phyloP scores from a whole-genome alignment of 2,797 vertebrate genomes.

The Diplodus puntazzo region DNA sequence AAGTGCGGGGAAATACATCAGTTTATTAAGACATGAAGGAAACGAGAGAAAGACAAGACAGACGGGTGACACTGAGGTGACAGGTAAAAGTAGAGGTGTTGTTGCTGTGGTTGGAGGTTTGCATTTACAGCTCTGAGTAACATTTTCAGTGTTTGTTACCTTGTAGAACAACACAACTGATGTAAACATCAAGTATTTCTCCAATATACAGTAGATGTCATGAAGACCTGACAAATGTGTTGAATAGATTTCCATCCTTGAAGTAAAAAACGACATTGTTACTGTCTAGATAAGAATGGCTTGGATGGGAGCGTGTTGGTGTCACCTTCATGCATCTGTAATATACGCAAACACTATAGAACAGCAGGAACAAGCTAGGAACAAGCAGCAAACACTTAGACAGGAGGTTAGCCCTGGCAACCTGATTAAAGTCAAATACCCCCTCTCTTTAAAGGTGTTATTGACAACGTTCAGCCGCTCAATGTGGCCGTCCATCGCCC shows the following conservation, averaged over 20 bases:
- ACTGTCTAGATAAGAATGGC: neutral
- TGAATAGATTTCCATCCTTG: neutral
- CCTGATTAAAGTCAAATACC: neutral
- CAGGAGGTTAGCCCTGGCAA: neutral
- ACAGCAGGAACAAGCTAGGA: neutral
- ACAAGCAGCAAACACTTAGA: neutral
- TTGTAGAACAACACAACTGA: constrained; percentile 14
- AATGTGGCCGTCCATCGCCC: too few species aligned
- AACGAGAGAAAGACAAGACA: constrained; percentile 21
- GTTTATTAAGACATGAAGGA: constrained; percentile 42
- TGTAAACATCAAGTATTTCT: neutral
- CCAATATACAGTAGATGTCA: neutral
- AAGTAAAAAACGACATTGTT: neutral
- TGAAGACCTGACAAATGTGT: neutral
- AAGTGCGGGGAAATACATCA: constrained; percentile 37
- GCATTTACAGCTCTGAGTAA: neutral
- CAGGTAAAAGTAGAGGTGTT: constrained; percentile 9
- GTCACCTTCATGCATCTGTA: neutral
- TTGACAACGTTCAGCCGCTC: too few species aligned
- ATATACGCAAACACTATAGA: neutral
- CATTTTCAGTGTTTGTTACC: constrained; percentile 19
- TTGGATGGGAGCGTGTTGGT: neutral
- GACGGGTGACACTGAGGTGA: constrained; percentile 5
- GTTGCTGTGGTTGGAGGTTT: constrained; percentile 6
- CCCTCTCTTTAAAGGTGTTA: neutral